Conservation (phyloP, 2,888 invertebrate genomes). For the Odontocerum albicorne region DNA sequence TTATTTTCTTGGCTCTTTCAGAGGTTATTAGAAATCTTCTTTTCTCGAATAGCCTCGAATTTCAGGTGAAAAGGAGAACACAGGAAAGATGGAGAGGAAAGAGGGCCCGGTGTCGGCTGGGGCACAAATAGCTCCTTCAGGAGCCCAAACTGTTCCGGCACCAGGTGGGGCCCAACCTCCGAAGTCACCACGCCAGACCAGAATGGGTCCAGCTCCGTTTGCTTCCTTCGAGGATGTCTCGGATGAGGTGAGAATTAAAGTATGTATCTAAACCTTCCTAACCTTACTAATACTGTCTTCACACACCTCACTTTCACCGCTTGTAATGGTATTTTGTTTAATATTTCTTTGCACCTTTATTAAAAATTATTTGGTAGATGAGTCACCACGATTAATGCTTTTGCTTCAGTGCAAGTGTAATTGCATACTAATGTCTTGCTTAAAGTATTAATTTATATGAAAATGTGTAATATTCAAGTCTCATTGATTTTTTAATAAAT, state of each 20-base stretch:
- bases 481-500: too few relatives aligned
- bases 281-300: constrained; percentile 40
- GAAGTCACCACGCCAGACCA: constrained; percentile 58
- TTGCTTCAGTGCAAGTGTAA: too few relatives aligned
- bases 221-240: constrained; percentile 91
- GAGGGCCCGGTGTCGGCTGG: background rate
- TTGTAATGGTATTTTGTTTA: constrained; percentile 7
- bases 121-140: too few relatives aligned
- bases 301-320: constrained; percentile 32
- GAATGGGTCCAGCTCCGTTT: constrained; percentile 90
- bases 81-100: background rate
- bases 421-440: too few relatives aligned
- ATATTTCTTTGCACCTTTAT: background rate
- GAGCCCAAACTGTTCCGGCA: too few relatives aligned
- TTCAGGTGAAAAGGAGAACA: constrained; percentile 15
- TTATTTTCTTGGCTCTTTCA: too few relatives aligned
- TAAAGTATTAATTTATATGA: too few relatives aligned
- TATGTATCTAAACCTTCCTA: constrained; percentile 52
- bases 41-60: constrained; percentile 10
- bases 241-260: constrained; percentile 72
- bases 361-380: too few relatives aligned
- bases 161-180: constrained; percentile 23
- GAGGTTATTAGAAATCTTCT: background rate
- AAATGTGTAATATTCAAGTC: too few relatives aligned
- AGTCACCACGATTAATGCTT: too few relatives aligned